These are phyloP conservation scores for Dinoponera quadriceps DNA, from an alignment of 1,140 invertebrate species.

Conservation along the genomic window DNA sequence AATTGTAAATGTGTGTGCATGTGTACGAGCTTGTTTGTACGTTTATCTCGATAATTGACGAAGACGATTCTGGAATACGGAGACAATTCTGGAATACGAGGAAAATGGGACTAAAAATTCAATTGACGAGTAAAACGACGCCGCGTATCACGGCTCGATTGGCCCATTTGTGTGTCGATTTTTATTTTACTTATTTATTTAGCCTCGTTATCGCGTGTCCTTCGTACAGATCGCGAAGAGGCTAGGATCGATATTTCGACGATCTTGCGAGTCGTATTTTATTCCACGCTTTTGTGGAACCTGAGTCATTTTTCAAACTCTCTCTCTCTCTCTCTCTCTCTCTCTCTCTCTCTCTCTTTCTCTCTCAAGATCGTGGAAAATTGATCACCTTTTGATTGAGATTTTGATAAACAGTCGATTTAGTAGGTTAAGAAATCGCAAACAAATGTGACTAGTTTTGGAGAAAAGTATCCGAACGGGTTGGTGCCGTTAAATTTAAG, in stretches of 20 bases:
- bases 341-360: too few relatives aligned
- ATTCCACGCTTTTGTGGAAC: constrained; percentile 52
- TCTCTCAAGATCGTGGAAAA: constrained; percentile 8
- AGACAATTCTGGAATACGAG: constrained; percentile 64
- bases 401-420: constrained; percentile 1
- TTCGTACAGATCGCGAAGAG: constrained; percentile 8
- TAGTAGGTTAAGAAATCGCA: constrained; percentile 27
- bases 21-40: constrained; percentile 3
- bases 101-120: constrained; percentile 68
- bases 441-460: constrained; percentile 27
- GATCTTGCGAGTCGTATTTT: constrained; percentile 67
- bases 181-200: constrained; percentile 41
- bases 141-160: constrained; percentile 39
- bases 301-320: constrained; percentile 8
- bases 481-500: not conserved
- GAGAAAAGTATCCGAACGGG: constrained; percentile 12
- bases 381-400: constrained; percentile 21
- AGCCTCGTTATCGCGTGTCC: not conserved
- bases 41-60: constrained; percentile 77
- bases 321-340: too few relatives aligned
- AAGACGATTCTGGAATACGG: constrained; percentile 67
- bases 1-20: constrained; percentile 15
- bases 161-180: constrained; percentile 54
- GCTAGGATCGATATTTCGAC: constrained; percentile 6
- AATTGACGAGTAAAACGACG: constrained; percentile 76